Evolutionary conservation across 1,140 invertebrate genomes (phyloP), one percentile per base, ranked within the genome.

Genomic region (Microplitis mediator): DNA sequence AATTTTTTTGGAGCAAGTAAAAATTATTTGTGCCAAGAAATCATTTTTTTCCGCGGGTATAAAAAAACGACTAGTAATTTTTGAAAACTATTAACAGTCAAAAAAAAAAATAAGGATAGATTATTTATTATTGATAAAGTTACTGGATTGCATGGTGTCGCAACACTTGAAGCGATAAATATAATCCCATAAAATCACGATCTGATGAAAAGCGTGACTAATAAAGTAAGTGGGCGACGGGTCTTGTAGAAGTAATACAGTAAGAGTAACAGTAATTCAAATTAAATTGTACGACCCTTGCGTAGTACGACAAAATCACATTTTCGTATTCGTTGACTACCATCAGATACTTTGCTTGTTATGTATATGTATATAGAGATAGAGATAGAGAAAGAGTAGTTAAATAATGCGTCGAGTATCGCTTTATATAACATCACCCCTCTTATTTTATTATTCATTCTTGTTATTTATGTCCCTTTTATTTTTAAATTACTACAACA

Each of bases 191-290:
- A 77, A 79, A 83, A 82, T 83, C 79, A 77, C 73, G 76, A 74
- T 77, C 78, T 80, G 82, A 82, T 81, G 81, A 83, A 82, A 81
- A 82, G 79, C 79, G 77, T 81, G 80, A 80, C 82, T 82, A 83
- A 83, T 83, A 81, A 82, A 82, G 79, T 84, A 84, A 84, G 80
- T 81, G 78, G 79, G 75, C 64, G 76, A 71, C 58, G 50, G 50
- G 51, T 16, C n/a, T 54, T 16, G 73, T 71, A 69, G 35, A 9
- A 45, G 39, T 45, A 45, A 45, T 45, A 45, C 39, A 45, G 39
- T 45, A 45, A 45, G 39, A 45, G 39, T 45, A 45, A 51, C 72
- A 77, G 76, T 79, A 76, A 81, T 79, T 79, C 75, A 77, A 51
- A 69, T 14, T 36, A 36, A n/a, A 64, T 32, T 54, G 35, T 71